Evolutionary conservation across 1,140 invertebrate genomes (phyloP), one percentile per base, ranked within the genome.

Genomic region (Musca domestica): DNA sequence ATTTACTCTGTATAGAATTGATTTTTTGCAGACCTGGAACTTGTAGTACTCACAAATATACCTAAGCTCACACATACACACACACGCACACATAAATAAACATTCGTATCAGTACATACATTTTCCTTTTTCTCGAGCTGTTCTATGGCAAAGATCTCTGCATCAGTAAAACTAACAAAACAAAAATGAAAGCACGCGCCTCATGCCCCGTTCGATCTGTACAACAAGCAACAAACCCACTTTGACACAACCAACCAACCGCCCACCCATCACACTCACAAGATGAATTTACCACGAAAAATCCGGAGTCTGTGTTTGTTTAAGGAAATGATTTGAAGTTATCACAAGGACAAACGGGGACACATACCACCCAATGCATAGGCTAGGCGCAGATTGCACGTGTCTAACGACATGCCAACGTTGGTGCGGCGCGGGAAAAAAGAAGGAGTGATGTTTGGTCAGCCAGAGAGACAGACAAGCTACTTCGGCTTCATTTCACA

Each of bases 141-240:
- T 41, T 41, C 12, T 12, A 2, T 25, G 22, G 17, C 49, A 46
- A 23, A 66, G 52, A 52, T 66, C 61, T 27, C 67, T 64, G 20
- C 61, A 54, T 52, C 58, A 68, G 61, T 48, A 49, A 68, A 68
- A 68, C 67, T 68, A 68, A 68, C 58, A 61, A 68, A 68, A 68
- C 47, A 61, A 68, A 68, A 68, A 64, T 68, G 25, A 64, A 46
- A 64, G 48, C 61, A 68, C 48, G 25, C 58, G 61, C 9, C 56
- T 56, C 66, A 56, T 56, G 56, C 66, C 66, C 54, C 34, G 12
- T 30, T 48, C 34, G 27, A 25, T 52, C n/a, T n/a, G n/a, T n/a
- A n/a, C 17, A 41, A 41, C 3, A 17, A 58, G 51, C 66, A 17
- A 41, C 23, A 67, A 58, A 58, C n/a, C 23, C 48, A 12, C 48